Percentiles rank a stretch among this genome's conserved stretches.
Evolutionary conservation across 2,113 vertebrate genomes (phyloP).

Genomic region (Caranx ignobilis): DNA sequence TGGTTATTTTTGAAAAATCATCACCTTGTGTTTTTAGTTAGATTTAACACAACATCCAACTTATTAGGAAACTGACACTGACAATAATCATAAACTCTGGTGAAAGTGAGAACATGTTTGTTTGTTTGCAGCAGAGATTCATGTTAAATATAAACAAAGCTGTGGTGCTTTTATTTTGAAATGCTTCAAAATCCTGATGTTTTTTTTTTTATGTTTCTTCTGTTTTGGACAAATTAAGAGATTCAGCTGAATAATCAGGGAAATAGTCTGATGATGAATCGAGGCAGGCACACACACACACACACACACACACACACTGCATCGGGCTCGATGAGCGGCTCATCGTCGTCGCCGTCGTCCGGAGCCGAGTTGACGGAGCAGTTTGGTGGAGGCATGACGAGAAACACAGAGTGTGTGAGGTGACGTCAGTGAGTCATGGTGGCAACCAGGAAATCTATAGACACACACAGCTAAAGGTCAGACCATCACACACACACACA

Average conservation of each 20-base stretch:
- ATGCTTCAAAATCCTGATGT: too few relatives aligned
- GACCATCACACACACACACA: neutral
- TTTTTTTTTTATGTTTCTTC: too few relatives aligned
- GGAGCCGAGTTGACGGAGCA: conserved; percentile 70
- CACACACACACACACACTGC: conserved; percentile 31
- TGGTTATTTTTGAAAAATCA: too few relatives aligned
- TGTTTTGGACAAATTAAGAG: too few relatives aligned
- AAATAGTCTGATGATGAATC: neutral
- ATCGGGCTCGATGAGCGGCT: conserved; percentile 67
- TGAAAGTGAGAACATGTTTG: too few relatives aligned
- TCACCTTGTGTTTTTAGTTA: too few relatives aligned
- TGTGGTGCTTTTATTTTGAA: too few relatives aligned
- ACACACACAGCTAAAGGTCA: neutral
- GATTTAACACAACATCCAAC: too few relatives aligned
- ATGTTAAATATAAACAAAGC: too few relatives aligned
- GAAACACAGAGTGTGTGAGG: neutral
- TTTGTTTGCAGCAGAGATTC: too few relatives aligned
- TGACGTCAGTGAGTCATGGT: conserved; percentile 53
- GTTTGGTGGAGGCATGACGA: conserved; percentile 65
- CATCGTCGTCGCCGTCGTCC: conserved; percentile 60
- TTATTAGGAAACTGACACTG: too few relatives aligned
- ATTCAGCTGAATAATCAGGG: neutral
- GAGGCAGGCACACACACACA: neutral
- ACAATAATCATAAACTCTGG: too few relatives aligned
- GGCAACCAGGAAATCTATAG: conserved; percentile 1